Conservation (phyloP, 2,888 invertebrate species). For the Drosophila flavopinicola region DNA sequence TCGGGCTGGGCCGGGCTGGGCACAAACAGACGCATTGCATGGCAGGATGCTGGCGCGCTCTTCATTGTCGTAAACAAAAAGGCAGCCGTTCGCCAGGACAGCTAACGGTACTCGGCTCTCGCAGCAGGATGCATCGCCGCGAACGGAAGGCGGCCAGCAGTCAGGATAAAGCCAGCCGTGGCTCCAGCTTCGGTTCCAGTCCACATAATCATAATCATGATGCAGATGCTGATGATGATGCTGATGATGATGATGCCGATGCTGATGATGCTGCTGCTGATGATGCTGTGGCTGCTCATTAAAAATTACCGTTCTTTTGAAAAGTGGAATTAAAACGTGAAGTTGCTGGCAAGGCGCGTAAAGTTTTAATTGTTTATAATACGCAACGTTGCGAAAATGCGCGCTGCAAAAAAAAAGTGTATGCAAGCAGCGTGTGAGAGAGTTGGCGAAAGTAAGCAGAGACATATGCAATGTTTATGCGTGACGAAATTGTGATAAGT, state of each 20-base stretch:
- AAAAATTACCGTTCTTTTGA: conserved; percentile 81
- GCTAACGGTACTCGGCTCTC: neutral
- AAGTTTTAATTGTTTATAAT: conserved; percentile 80
- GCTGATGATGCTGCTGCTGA: conserved; percentile 8
- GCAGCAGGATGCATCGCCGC: conserved; percentile 63
- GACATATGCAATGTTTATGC: conserved; percentile 19
- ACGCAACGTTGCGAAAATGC: conserved; percentile 66
- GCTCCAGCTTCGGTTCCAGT: conserved; percentile 28
- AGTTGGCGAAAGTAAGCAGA: neutral
- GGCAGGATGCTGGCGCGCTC: conserved; percentile 56
- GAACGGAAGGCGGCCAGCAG: conserved; percentile 45
- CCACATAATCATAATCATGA: conserved; percentile 14
- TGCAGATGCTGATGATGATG: conserved; percentile 4
- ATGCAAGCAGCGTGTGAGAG: neutral
- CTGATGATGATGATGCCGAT: neutral
- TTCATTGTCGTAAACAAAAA: conserved; percentile 77
- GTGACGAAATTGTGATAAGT: neutral
- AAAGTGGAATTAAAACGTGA: conserved; percentile 76
- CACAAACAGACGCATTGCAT: conserved; percentile 17
- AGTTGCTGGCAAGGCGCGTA: conserved; percentile 55
- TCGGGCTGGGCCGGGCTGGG: conserved; percentile 9
- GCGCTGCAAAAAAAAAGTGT: neutral
- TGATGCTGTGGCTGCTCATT: conserved; percentile 63
- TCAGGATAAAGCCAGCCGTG: conserved; percentile 32
- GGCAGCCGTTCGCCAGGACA: conserved; percentile 1